Evolutionary conservation across 2,797 vertebrate species (phyloP).

Genomic region (Setipinna tenuifilis): DNA sequence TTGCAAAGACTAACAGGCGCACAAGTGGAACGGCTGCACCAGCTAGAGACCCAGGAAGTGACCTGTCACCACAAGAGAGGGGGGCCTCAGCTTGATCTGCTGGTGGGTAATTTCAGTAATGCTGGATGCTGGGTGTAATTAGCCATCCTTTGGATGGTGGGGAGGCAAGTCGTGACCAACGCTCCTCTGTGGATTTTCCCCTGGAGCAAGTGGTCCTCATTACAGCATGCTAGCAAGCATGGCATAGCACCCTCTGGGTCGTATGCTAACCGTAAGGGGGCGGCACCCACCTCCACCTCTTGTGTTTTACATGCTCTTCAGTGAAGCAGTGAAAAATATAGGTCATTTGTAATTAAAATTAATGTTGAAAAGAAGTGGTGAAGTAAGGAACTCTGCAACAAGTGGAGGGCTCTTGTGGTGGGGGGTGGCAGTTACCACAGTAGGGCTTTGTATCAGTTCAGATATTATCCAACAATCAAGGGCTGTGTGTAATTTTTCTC

Average conservation of each 20-base stretch:
- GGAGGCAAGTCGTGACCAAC: conserved; percentile 22
- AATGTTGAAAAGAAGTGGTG: neutral
- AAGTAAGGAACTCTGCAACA: neutral
- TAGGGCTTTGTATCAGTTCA: neutral
- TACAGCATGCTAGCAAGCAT: neutral
- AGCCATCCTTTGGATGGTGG: conserved; percentile 21
- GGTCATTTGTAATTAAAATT: neutral
- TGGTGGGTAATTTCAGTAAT: conserved; percentile 41
- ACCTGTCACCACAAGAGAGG: neutral
- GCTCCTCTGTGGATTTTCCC: conserved; percentile 29
- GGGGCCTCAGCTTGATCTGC: conserved; percentile 37
- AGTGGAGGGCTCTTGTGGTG: neutral
- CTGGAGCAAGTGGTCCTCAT: conserved; percentile 44
- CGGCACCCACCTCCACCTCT: neutral
- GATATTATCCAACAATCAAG: neutral
- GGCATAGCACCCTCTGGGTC: conserved; percentile 36
- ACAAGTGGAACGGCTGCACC: too few species aligned
- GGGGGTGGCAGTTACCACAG: neutral
- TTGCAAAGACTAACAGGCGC: too few species aligned
- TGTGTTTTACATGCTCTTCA: neutral
- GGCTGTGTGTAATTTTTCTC: neutral
- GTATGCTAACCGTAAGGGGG: conserved; percentile 27
- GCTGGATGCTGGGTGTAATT: conserved; percentile 38
- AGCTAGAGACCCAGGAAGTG: too few species aligned
- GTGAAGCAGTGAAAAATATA: neutral